Base-by-base conservation (phyloP, 2,888 invertebrate species). In the Drosophila meridiana region DNA sequence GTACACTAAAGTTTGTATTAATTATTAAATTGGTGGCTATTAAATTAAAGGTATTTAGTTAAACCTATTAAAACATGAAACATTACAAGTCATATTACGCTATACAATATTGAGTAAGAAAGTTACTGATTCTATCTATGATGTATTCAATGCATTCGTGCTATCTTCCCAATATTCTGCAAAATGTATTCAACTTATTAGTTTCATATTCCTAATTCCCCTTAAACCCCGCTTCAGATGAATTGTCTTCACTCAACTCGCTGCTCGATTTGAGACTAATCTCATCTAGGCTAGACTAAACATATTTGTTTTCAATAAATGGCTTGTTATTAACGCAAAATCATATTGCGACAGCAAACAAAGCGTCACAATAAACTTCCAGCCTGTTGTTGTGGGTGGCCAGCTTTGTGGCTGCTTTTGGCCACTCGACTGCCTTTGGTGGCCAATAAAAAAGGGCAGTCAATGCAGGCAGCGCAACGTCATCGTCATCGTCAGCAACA, bases 371-470 rank as follows among this genome's bases (percentile, higher is more conserved):
- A 68, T 73, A 63, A 72, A 72, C 63, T 58, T 55, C 20, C 30
- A 40, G 52, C 7, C 69, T 66, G 73, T 61, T 72, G 65, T 61
- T 69, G 60, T 40, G 32, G 59, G 7, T n/a, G 73, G 72, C 63
- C 63, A 55, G 71, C 67, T 73, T 69, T 74, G 79, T 53, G 80
- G 73, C 61, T 45, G 30, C 66, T 67, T 67, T 73, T 76, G 69
- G 65, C 76, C 78, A 82, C 71, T 78, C 78, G 89, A 82, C 77
- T 81, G 86, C 67, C 76, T 75, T 83, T 60, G 69, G 87, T 86
- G 84, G 84, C 69, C 70, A 73, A 88, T 87, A 83, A 87, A 86
- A 86, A 86, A 55, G 40, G 26, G 57, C 42, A 60, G 48, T 57
- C 48, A 38, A 47, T 66, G 76, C 52, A 43, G 50, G 55, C 61